Evolutionary conservation across 1,140 invertebrate genomes (phyloP).

Genomic region (Meloidogyne exigua): DNA sequence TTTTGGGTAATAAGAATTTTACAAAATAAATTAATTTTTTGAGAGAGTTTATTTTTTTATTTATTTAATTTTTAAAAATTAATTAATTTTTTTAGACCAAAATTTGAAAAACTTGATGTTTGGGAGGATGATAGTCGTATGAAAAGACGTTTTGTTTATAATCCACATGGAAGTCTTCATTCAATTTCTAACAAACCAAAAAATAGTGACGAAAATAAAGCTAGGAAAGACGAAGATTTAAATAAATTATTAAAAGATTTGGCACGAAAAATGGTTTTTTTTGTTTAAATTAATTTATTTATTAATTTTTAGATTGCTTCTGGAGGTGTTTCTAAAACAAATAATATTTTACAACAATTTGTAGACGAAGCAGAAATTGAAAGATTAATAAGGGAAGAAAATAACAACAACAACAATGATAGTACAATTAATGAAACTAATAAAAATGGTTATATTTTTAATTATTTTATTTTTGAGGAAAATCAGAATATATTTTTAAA

Average conservation of each 20-base stretch:
- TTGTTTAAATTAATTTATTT: background rate
- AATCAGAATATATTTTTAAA: no score
- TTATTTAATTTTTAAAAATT: conserved; percentile 8
- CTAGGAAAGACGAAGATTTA: conserved; percentile 32
- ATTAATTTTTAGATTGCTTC: conserved; percentile 15
- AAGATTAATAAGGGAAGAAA: conserved; percentile 55
- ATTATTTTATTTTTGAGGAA: no score
- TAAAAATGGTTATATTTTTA: background rate
- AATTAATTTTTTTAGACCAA: conserved; percentile 64
- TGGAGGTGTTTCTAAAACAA: conserved; percentile 21
- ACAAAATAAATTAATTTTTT: background rate
- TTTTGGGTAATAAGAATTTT: no score
- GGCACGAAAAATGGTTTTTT: conserved; percentile 46
- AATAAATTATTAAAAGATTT: conserved; percentile 52
- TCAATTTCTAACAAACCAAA: conserved; percentile 29
- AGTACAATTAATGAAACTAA: background rate
- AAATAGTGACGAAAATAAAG: conserved; percentile 18
- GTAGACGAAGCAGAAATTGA: conserved; percentile 61
- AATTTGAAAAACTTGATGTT: conserved; percentile 92
- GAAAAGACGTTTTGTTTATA: conserved; percentile 87
- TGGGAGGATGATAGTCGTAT: conserved; percentile 98
- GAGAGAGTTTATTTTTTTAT: background rate
- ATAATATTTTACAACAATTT: conserved; percentile 39
- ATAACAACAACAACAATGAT: background rate
- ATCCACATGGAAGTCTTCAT: conserved; percentile 73